Conservation (phyloP, 1,140 invertebrate species). For the Halesus radiatus region DNA sequence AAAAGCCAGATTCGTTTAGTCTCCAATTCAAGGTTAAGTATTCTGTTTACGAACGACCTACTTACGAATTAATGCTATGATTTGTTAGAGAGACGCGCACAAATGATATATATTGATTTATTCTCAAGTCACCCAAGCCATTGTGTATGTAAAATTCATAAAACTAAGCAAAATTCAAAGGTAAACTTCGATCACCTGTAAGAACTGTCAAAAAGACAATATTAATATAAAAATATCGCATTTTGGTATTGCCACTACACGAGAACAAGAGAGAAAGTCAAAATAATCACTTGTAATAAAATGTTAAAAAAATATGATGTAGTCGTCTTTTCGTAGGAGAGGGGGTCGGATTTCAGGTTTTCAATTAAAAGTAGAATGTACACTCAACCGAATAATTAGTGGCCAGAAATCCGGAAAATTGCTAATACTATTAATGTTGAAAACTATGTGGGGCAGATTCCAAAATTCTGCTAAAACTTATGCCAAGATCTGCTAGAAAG, state of each 20-base stretch:
- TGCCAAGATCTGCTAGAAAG: too few species aligned
- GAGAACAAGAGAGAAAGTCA: conserved; percentile 7
- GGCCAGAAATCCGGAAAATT: too few species aligned
- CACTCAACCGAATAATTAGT: too few species aligned
- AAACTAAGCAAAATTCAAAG: conserved; percentile 2
- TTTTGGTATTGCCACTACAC: conserved; percentile 18
- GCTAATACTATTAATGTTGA: too few species aligned
- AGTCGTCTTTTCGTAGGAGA: too few species aligned
- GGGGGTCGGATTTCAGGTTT: too few species aligned
- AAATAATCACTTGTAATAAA: not conserved
- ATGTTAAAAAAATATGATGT: too few species aligned
- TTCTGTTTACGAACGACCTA: conserved; percentile 6
- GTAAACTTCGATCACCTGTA: conserved; percentile 13
- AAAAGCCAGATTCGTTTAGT: conserved; percentile 11
- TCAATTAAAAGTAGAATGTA: too few species aligned
- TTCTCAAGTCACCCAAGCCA: conserved; percentile 15
- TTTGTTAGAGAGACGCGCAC: not conserved
- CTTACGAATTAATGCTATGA: not conserved
- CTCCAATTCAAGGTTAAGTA: conserved; percentile 29
- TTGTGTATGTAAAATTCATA: not conserved
- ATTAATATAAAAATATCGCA: conserved; percentile 13
- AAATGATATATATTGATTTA: not conserved
- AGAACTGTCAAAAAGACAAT: conserved; percentile 45
- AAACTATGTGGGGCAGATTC: too few species aligned
- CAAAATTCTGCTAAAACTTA: too few species aligned